phyloP scores from a whole-genome alignment of 2,113 vertebrate species.

The Cariama cristata region DNA sequence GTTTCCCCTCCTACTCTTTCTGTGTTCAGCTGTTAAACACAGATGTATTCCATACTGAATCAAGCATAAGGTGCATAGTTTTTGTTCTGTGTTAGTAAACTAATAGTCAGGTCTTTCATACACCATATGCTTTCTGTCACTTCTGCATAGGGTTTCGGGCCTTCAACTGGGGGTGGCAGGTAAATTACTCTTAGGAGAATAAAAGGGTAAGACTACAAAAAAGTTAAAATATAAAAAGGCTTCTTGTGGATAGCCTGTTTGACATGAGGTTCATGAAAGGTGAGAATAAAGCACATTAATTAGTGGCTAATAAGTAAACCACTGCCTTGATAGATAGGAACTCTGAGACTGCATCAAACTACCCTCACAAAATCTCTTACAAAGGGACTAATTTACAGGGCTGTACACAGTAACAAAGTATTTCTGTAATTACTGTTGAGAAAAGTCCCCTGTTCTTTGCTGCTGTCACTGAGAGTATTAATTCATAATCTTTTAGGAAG shows the following conservation, averaged over 20 bases:
- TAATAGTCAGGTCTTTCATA: neutral
- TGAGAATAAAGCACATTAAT: conserved; percentile 27
- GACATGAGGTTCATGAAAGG: conserved; percentile 36
- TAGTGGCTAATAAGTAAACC: conserved; percentile 50
- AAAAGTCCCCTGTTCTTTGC: conserved; percentile 34
- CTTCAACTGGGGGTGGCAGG: neutral
- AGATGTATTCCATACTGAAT: neutral
- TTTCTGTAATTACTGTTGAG: conserved; percentile 50
- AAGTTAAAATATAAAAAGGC: conserved; percentile 3
- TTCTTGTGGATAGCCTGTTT: neutral
- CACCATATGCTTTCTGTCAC: neutral
- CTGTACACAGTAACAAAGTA: neutral
- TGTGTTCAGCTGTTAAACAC: neutral
- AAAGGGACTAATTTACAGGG: conserved; percentile 45
- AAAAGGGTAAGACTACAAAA: conserved; percentile 30
- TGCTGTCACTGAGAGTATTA: conserved; percentile 37
- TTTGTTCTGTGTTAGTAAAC: neutral
- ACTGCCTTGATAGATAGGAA: conserved; percentile 20
- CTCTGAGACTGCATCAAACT: conserved; percentile 1
- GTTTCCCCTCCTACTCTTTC: neutral
- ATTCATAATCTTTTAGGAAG: conserved; percentile 60
- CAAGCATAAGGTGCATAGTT: neutral
- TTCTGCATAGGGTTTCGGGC: neutral
- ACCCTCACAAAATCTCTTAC: conserved; percentile 11
- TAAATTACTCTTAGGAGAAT: conserved; percentile 25